These are phyloP conservation scores for Cebidichthys violaceus DNA, from an alignment of 2,113 vertebrate genomes.

Conservation along the genomic window DNA sequence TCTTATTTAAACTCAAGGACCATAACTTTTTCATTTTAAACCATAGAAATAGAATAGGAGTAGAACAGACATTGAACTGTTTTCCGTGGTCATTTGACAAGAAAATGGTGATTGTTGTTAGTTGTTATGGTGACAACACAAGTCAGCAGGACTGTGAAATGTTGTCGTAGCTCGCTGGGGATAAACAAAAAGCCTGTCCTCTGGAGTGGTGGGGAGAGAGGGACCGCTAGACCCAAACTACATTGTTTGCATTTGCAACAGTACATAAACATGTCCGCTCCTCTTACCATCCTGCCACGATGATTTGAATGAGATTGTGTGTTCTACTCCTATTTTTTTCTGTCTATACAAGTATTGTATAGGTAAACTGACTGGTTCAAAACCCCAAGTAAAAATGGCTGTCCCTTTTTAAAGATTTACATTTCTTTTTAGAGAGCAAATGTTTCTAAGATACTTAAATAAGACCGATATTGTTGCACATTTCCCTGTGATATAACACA, in stretches of 20 bases:
- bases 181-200: no score
- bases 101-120: not conserved
- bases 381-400: not conserved
- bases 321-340: not conserved
- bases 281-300: not conserved
- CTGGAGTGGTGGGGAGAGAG: no score
- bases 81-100: no score
- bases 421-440: not conserved
- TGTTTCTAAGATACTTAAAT: not conserved
- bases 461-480: not conserved
- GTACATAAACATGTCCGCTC: not conserved
- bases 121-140: no score
- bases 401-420: not conserved
- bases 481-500: not conserved
- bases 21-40: not conserved
- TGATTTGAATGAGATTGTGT: not conserved
- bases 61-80: no score
- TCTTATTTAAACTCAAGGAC: constrained; percentile 10
- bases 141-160: no score
- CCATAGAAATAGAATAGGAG: no score
- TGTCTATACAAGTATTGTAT: not conserved
- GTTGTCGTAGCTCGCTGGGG: no score
- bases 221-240: no score
- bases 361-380: not conserved
- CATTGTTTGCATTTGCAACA: no score